Conservation (phyloP, 2,113 vertebrate species). For the Condylura cristata region DNA sequence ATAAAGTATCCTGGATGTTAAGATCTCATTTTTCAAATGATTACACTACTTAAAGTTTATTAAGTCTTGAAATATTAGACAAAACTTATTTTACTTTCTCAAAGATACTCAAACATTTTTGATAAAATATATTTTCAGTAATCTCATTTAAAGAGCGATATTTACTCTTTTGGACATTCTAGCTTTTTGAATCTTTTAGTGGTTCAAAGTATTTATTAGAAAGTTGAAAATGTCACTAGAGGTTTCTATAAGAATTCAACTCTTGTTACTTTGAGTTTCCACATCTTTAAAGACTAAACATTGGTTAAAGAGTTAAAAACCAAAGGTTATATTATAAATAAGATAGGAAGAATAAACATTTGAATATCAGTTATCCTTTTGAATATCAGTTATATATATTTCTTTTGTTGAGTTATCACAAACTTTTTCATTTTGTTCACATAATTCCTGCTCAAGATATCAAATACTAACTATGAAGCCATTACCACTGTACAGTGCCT, state of each 20-base stretch:
- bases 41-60: not conserved
- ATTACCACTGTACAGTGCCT: not conserved
- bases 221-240: not conserved
- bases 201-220: not conserved
- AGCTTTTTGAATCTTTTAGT: not conserved
- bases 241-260: not conserved
- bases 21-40: slow-evolving; percentile 33
- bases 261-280: not conserved
- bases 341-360: not conserved
- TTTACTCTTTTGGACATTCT: not conserved
- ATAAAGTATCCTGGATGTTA: not conserved
- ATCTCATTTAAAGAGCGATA: not conserved
- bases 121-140: not conserved
- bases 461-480: not conserved
- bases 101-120: not conserved
- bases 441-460: not conserved
- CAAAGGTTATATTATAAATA: not conserved
- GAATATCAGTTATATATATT: not conserved
- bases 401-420: not conserved
- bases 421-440: not conserved
- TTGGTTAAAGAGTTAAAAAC: not conserved
- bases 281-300: not conserved
- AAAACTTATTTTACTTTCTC: not conserved
- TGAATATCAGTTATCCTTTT: not conserved
- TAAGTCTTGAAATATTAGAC: slow-evolving; percentile 1